A percentile compares a stretch with the other conserved stretches of the same genome.
phyloP scores from a whole-genome alignment of 2,113 vertebrate species.

The Camelus dromedarius region DNA sequence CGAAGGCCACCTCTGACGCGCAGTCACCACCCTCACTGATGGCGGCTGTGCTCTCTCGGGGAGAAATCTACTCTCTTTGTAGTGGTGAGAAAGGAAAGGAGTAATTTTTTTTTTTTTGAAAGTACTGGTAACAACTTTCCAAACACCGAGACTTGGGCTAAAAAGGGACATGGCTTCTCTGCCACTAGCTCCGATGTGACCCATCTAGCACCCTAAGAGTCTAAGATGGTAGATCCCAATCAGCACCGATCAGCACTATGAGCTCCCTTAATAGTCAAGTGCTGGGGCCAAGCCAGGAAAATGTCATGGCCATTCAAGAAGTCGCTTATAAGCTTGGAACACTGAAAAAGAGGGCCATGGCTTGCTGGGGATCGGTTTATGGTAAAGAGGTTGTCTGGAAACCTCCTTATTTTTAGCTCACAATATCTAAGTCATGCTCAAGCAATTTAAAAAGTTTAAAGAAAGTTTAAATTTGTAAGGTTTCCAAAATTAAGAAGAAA shows the following conservation, averaged over 20 bases:
- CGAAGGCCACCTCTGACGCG: not conserved
- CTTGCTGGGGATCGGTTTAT: not conserved
- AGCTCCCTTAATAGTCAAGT: not conserved
- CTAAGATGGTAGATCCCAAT: not conserved
- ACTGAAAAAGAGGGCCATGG: not conserved
- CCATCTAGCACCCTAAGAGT: not conserved
- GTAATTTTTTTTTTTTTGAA: conserved; percentile 35
- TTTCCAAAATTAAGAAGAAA: conserved; percentile 69
- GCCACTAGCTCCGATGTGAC: not conserved
- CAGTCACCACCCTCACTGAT: not conserved
- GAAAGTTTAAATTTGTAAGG: conserved; percentile 48
- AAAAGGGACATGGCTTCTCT: conserved; percentile 17
- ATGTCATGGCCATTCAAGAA: not conserved
- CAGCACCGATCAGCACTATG: not conserved
- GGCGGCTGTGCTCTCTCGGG: not conserved
- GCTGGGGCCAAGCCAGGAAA: not conserved
- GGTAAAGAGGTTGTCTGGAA: conserved; percentile 9
- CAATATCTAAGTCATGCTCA: conserved; percentile 62
- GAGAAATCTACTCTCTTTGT: not conserved
- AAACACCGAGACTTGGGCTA: conserved; percentile 41
- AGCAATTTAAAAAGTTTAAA: conserved; percentile 68
- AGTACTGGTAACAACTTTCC: not conserved
- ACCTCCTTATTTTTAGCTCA: conserved; percentile 56
- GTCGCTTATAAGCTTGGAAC: not conserved
- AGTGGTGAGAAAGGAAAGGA: not conserved